Base-by-base conservation (phyloP, 2,888 invertebrate genomes). In the Capitulum mitella region DNA sequence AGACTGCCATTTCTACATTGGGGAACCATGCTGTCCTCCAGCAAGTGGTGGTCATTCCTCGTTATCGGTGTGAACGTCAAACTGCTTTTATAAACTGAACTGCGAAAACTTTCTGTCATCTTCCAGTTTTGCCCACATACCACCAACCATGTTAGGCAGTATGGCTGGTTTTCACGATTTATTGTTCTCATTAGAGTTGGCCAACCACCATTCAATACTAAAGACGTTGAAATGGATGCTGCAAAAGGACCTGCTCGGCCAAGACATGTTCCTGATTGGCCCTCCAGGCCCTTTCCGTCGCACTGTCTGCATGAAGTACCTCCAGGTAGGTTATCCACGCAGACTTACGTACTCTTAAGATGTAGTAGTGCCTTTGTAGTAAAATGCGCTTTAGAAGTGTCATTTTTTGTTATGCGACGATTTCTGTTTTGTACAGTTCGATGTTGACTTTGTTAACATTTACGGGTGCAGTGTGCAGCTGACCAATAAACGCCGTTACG, bases 191-290 rank as follows among this genome's bases (percentile, higher is more conserved):
- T 8, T 34, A 70, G 70, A 70, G 40, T 26, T 70, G 37, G 16
- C 40, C 26, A 70, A 22, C n/a, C 22, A 26, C 37, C 70, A 70
- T 37, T 40, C 70, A 6, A 46, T 76, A 1, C 86, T 95, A 10
- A 89, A 91, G 81, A 93, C 96, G 85, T 87, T 98, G 83, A 89
- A 93, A 89, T 98, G 98, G 98, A 95, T 98, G 91, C 90, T 97
- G 87, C 97, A 98, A 85, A 98, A 98, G 85, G 97, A 98, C 86
- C 85, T 91, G 40, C 87, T 98, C 6, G 92, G 93, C 0, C 98
- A 98, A 86, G 98, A 98, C 84, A 94, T 98, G 87, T 98, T 98
- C 85, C 87, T 98, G 54, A 90, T 98, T 80, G 98, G 98, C 0
- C 90, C 92, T 43, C 98, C 98, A 14, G 98, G 98, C 0, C 91